Evolutionary conservation across 2,888 invertebrate species (phyloP).

Genomic region (Yponomeuta malinellus): DNA sequence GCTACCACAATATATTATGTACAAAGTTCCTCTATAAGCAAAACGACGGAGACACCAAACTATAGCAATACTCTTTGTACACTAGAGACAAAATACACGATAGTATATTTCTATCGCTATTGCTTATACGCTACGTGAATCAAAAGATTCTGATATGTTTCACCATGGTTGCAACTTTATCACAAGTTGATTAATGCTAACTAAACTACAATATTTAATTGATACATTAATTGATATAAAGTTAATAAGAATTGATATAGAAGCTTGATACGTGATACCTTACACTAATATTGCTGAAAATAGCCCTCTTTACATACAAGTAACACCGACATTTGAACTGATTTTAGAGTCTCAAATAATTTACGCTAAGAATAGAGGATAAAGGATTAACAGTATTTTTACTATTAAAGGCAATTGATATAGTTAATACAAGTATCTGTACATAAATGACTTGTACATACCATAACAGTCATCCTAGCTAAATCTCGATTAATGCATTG

Average conservation of each 20-base stretch:
- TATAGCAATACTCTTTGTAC: slow-evolving; percentile 31
- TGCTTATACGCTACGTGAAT: slow-evolving; percentile 74
- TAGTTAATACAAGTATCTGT: background rate
- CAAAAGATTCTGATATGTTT: slow-evolving; percentile 83
- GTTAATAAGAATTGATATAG: slow-evolving; percentile 33
- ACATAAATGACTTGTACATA: background rate
- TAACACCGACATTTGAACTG: background rate
- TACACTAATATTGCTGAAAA: slow-evolving; percentile 59
- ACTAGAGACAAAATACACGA: slow-evolving; percentile 35
- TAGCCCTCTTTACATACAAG: slow-evolving; percentile 8
- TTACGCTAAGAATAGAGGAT: too few relatives aligned
- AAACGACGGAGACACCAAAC: slow-evolving; percentile 25
- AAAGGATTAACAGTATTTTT: background rate
- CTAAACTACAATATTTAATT: slow-evolving; percentile 39
- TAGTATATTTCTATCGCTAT: slow-evolving; percentile 22
- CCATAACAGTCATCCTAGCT: background rate
- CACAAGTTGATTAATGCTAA: slow-evolving; percentile 69
- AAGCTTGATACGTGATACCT: slow-evolving; percentile 28
- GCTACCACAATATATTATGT: slow-evolving; percentile 1
- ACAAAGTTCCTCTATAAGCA: slow-evolving; percentile 7
- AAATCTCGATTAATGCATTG: background rate
- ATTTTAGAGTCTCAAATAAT: background rate
- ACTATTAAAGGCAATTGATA: background rate
- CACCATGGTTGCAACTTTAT: slow-evolving; percentile 81
- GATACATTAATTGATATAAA: slow-evolving; percentile 63